Conservation (phyloP, 2,797 vertebrate genomes). For the Pseudochaenichthys georgianus region DNA sequence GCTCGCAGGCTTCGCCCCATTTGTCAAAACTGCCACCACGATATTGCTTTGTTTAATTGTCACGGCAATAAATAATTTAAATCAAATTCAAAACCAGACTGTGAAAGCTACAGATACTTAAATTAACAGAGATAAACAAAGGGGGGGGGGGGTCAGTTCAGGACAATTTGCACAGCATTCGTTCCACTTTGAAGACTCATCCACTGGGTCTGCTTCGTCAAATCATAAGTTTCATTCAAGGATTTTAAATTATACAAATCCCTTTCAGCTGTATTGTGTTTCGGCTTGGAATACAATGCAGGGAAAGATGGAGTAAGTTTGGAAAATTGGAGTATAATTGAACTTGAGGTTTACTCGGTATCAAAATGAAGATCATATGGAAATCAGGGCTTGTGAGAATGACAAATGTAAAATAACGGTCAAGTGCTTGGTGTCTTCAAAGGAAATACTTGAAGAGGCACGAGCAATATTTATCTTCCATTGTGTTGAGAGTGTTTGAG, state of each 20-base stretch:
- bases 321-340: background rate
- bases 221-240: slow-evolving; percentile 41
- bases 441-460: background rate
- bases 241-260: slow-evolving; percentile 35
- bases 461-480: background rate
- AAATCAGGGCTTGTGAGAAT: background rate
- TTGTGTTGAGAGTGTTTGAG: background rate
- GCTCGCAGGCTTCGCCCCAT: no score
- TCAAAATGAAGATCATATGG: slow-evolving; percentile 16
- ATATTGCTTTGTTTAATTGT: slow-evolving; percentile 37
- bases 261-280: slow-evolving; percentile 17
- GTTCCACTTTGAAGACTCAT: slow-evolving; percentile 37
- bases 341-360: slow-evolving; percentile 19
- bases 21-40: slow-evolving; percentile 27
- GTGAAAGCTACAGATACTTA: slow-evolving; percentile 18
- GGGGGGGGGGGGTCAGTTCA: slow-evolving; percentile 22
- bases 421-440: no score
- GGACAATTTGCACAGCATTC: slow-evolving; percentile 44
- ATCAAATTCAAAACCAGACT: slow-evolving; percentile 29
- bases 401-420: background rate
- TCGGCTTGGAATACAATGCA: background rate
- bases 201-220: slow-evolving; percentile 14
- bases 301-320: slow-evolving; percentile 7
- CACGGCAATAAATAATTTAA: slow-evolving; percentile 33
- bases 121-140: slow-evolving; percentile 29